Evolutionary conservation across 2,113 vertebrate genomes (phyloP), one percentile per base, ranked within the genome.

Genomic region (Pollachius pollachius): DNA sequence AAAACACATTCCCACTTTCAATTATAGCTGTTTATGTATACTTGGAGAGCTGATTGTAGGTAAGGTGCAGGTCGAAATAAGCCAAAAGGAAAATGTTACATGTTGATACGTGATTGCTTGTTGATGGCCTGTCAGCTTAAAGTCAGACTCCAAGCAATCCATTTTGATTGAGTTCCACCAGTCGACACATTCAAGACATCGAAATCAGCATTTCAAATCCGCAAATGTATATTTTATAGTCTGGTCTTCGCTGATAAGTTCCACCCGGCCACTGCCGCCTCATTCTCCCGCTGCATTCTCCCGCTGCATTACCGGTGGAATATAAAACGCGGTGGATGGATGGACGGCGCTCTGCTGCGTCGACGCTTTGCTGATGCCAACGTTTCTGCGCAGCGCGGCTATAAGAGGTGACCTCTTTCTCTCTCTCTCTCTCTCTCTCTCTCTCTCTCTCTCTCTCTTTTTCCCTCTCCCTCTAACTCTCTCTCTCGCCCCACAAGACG

Each of bases 341-440:
- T 48, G 8, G 30, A 34, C 11, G 8, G 67, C 52, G 19, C 75
- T 75, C 78, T 81, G 84, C 85, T 81, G 81, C 77, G 77, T 67
- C 11, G 34, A 62, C 7, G 56, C 52, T 81, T 74, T 88, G 86
- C 88, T 88, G 89, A 89, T 70, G 81, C 74, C 18, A n/a, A 73
- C 81, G 78, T 87, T 91, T 89, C 69, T 60, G 17, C 76, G 57
- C 21, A 78, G 68, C 78, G 68, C 7, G 48, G 4, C 81, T 69
- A 82, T 58, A 23, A 23, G 69, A 69, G 85, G 85, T 91, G 88
- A 91, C 88, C 88, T 85, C 88, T 75, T 75, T 23, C 48, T 4
- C 37, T 41, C 34, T 37, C 4, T 37, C 34, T 37, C 34, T 37
- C 34, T 37, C 34, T 37, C 34, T 37, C 34, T 37, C 37, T 41